A percentile compares a stretch with the other conserved stretches of the same genome.
Conservation (phyloP, 2,888 invertebrate species). For the Pseudococcus longispinus region DNA sequence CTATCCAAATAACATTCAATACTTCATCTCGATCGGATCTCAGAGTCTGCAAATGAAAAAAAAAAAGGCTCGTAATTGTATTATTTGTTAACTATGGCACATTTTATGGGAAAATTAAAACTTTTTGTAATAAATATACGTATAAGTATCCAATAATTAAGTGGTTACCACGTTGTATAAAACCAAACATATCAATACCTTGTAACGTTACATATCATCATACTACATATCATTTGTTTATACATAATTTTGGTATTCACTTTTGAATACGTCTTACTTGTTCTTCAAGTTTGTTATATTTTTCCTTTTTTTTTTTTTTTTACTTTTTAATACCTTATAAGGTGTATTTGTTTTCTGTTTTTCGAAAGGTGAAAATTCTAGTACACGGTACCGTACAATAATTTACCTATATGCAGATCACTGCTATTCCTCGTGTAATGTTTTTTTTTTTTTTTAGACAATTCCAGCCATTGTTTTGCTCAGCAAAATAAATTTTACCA, state of each 20-base stretch:
- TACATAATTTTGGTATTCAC: constrained; percentile 14
- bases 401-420: neutral
- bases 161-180: constrained; percentile 33
- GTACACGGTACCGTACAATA: constrained; percentile 22
- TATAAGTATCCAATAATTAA: constrained; percentile 25
- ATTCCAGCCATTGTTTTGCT: constrained; percentile 15
- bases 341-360: neutral
- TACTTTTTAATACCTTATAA: neutral
- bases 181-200: constrained; percentile 28
- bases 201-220: constrained; percentile 35
- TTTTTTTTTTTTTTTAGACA: neutral
- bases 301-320: constrained; percentile 1
- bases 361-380: neutral
- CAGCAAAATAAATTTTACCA: neutral
- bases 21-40: neutral
- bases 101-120: neutral
- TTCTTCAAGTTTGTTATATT: constrained; percentile 17
- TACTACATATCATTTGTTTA: constrained; percentile 15
- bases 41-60: neutral
- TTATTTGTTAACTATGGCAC: neutral
- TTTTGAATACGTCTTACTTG: constrained; percentile 21
- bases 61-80: neutral
- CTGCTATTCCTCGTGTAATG: neutral
- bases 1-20: too few relatives aligned
- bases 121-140: neutral